Evolutionary conservation across 2,113 vertebrate species (phyloP).

Genomic region (Eudyptes chrysolophus): DNA sequence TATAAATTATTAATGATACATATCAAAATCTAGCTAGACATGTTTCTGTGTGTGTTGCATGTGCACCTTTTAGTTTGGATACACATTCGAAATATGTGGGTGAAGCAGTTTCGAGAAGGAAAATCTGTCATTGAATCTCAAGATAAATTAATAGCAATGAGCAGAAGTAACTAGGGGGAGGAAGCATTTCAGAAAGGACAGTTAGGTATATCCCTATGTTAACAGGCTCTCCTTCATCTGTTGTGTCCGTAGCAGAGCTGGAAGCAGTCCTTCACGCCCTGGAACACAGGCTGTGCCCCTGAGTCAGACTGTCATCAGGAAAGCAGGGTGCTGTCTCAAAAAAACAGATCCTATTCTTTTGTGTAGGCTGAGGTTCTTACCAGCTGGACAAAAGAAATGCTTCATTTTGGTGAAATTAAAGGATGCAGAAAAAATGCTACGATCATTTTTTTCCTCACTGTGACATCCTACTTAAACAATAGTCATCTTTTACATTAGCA

Average conservation of each 20-base stretch:
- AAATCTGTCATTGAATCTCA: not conserved
- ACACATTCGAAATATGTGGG: not conserved
- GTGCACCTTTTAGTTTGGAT: not conserved
- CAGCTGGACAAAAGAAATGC: not conserved
- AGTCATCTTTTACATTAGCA: not conserved
- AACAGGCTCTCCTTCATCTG: not conserved
- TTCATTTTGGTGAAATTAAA: not conserved
- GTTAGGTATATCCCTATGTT: not conserved
- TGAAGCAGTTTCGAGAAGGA: not conserved
- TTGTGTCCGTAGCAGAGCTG: not conserved
- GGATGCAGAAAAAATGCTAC: not conserved
- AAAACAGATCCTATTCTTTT: not conserved
- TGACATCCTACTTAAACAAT: not conserved
- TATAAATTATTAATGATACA: not conserved
- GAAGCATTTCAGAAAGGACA: not conserved
- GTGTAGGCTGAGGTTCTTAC: not conserved
- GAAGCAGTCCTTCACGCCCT: not conserved
- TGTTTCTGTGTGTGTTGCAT: fast-evolving
- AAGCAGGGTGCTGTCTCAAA: not conserved
- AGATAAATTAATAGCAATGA: not conserved
- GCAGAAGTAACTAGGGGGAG: not conserved
- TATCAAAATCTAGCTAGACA: not conserved
- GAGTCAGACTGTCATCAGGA: not conserved
- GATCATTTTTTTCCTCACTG: not conserved
- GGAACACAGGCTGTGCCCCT: not conserved